These are phyloP conservation scores for Myiozetetes cayanensis DNA, from an alignment of 2,113 vertebrate species.

Conservation along the genomic window DNA sequence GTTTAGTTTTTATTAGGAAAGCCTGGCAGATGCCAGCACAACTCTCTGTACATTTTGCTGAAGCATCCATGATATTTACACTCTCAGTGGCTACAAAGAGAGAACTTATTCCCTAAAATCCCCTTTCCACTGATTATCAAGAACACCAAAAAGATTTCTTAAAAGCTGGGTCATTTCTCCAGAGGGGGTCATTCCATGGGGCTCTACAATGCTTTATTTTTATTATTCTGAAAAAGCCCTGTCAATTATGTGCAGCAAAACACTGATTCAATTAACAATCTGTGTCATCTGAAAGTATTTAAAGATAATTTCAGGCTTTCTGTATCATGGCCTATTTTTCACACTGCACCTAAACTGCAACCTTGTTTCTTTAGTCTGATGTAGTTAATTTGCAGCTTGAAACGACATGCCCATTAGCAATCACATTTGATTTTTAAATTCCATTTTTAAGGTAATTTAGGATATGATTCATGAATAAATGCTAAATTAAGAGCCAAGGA, in stretches of 20 bases:
- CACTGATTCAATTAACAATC: not conserved
- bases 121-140: not conserved
- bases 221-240: not conserved
- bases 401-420: not conserved
- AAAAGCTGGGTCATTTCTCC: conserved; percentile 26
- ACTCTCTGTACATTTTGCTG: not conserved
- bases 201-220: not conserved
- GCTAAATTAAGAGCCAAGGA: not conserved
- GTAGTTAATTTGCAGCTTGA: not conserved
- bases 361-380: not conserved
- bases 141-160: not conserved
- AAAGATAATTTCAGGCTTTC: conserved; percentile 10
- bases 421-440: not conserved
- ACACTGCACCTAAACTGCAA: not conserved
- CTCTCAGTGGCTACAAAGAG: conserved; percentile 14
- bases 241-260: conserved; percentile 16
- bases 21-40: not conserved
- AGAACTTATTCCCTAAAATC: conserved; percentile 32
- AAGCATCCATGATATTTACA: conserved; percentile 26
- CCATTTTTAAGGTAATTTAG: not conserved
- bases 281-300: conserved; percentile 4
- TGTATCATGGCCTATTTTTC: not conserved
- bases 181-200: not conserved
- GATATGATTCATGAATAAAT: not conserved
- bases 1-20: not conserved